Evolutionary conservation across 2,113 vertebrate genomes (phyloP), one percentile per base, ranked within the genome.

Genomic region (Micronycteris hirsuta): DNA sequence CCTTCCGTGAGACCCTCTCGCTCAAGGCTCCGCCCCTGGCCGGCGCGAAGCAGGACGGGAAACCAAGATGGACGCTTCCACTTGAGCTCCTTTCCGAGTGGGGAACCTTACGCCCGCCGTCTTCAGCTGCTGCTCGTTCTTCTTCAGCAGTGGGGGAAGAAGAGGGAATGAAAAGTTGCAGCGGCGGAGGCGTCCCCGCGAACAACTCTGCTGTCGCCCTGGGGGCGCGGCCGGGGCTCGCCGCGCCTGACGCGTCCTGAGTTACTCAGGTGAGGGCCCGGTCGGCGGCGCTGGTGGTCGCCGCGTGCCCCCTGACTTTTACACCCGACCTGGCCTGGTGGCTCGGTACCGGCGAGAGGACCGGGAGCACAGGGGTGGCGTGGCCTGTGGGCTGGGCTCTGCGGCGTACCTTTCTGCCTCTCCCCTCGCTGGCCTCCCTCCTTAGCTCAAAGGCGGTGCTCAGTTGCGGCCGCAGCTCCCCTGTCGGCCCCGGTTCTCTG

Each of bases 31-130:
- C 33, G 52, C 92, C 76, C 20, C 2, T 7, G 10, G 68, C 84
- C 56, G 52, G 93, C 98, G 98, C 98, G 97, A 97, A 96, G 98
- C 97, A 96, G 97, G 98, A 98, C 97, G 98, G 99, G 99, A 99
- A 97, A 68, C 2, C 97, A 99, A 99, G 91, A 99, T 99, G 99
- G 99, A 98, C 96, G 98, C 99, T 98, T 98, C 97, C 98, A 49
- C 98, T 98, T 99, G 98, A 99, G 98, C 98, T 78, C 49, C 61
- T 38, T 19, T 33, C 95, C 54, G 91, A 85, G 85, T 67, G 77
- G 36, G 43, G 49, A 88, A 70, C 28, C n/a, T 7, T 61, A 77
- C 24, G n/a, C 67, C 24, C 12, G 14, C 7, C 4, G 56, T 13
- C 67, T 36, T 45, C 28, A 33, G 45, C 31, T 19, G 70, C 67